Base-by-base conservation (phyloP, 2,113 vertebrate genomes). In the Paraplagusia blochii region DNA sequence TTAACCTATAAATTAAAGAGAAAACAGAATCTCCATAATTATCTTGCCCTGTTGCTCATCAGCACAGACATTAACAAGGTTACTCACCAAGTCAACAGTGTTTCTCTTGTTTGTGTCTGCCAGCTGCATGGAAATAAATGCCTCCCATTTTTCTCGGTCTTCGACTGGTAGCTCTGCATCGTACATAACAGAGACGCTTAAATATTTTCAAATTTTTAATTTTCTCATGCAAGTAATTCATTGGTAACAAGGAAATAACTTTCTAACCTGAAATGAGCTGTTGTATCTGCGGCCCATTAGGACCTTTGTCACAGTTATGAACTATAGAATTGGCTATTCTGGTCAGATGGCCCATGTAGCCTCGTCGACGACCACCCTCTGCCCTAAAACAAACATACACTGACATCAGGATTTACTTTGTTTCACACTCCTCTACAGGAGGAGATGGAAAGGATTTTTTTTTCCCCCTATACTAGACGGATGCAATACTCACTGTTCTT, bases 71-170 rank as follows among this genome's bases (percentile, higher is more conserved):
- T 55, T 36, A 0, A 15, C 29, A 6, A 9, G 5, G 50, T 36
- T 71, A 92, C 95, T 88, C 90, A 98, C 96, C 90, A 99, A 87
- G 88, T 99, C 96, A 67, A 98, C 94, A 34, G 97, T 97, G 90
- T 98, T 99, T 85, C 93, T 96, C 88, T 99, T 99, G 91, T 99
- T 99, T 50, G 93, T 98, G 81, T 99, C 97, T 79, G 95, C 90
- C 81, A 98, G 91, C 71, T 95, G 94, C 60, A 77, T 95, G 46
- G 93, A 89, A 69, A 93, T 95, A 83, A 99, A 99, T 0, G 91
- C 82, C 73, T 98, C 97, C 96, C 97, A 99, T 69, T 92, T 90
- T 48, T 98, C 95, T 84, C 91, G 88, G 76, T 94, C 89, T 15
- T 94, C 93, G 4, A 92, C 90, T 68, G 92, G 92, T 73, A 98